These are phyloP conservation scores for Amblyopsis rosae DNA, from an alignment of 2,113 vertebrate species.

Conservation along the genomic window DNA sequence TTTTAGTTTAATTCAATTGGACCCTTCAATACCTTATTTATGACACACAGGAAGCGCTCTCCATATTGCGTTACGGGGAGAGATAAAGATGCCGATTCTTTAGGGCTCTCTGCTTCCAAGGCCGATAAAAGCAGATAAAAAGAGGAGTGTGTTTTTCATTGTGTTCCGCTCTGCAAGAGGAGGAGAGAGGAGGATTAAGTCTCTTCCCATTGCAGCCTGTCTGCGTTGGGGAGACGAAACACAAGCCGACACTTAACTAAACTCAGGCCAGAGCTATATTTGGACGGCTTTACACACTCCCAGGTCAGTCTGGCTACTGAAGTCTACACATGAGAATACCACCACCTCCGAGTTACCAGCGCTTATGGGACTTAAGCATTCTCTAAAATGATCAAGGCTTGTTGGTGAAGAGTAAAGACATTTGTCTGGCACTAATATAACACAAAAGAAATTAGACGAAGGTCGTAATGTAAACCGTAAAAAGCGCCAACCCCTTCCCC, in stretches of 20 bases:
- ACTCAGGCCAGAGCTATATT: slow-evolving; percentile 20
- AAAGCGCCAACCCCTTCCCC: background rate
- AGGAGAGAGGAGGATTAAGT: slow-evolving; percentile 55
- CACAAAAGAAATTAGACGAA: no score
- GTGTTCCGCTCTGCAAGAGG: slow-evolving; percentile 56
- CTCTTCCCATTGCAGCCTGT: slow-evolving; percentile 48
- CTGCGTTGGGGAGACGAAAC: slow-evolving; percentile 53
- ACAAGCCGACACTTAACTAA: slow-evolving; percentile 38
- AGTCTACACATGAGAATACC: background rate
- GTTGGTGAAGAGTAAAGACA: background rate
- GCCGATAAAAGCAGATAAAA: slow-evolving; percentile 76
- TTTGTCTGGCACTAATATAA: no score
- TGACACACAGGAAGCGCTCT: slow-evolving; percentile 76
- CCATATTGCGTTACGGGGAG: slow-evolving; percentile 74
- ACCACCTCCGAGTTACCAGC: background rate
- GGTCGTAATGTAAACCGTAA: no score
- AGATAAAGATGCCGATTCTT: slow-evolving; percentile 68
- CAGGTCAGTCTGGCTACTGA: background rate
- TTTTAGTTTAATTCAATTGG: slow-evolving; percentile 82
- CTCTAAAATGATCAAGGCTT: background rate
- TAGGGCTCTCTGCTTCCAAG: slow-evolving; percentile 70
- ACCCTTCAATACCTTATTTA: slow-evolving; percentile 79
- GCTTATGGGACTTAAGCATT: slow-evolving; percentile 1
- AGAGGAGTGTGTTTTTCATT: slow-evolving; percentile 68
- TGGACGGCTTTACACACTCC: slow-evolving; percentile 18